Base-by-base conservation (phyloP, 2,113 vertebrate species). In the Ardeotis arabs region DNA sequence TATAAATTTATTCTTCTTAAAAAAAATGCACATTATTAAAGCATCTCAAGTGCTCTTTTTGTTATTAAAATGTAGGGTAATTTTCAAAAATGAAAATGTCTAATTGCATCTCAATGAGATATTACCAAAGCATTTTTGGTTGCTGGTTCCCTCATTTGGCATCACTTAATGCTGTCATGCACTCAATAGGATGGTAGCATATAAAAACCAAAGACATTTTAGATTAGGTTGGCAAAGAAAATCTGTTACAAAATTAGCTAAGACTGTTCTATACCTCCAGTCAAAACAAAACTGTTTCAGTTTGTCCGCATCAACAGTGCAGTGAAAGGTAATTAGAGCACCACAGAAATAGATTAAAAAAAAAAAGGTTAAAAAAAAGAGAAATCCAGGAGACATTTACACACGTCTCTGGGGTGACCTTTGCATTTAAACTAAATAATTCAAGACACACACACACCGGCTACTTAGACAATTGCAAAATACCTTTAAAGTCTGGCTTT, bases 361-460 rank as follows among this genome's bases (percentile, higher is more conserved):
- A 87, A 63, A 44, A 53, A 53, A 22, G 39, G 39, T 39, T n/a
- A n/a, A 82, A 44, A 80, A 86, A 87, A 88, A 90, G 66, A 90
- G 85, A 86, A 90, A 87, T 50, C 16, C 52, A 74, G 64, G 35
- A 90, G 78, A 90, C 83, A 86, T 90, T 90, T 80, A 63, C 76
- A 72, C 45, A 45, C 0, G 0, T 77, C 63, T 86, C 82, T 56
- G 25, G 24, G 31, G 55, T 93, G 86, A 96, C 79, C 50, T 93
- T 88, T 93, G 29, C 39, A 0, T 88, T 92, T 60, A 74, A 90
- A 86, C 9, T 33, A 67, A 94, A 77, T 1, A 0, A 63, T 88
- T 67, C 14, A 84, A 67, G n/a, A 72, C 44, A 67, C 19, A 44
- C 25, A 49, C 6, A 41, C 41, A 85, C 33, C 3, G 3, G 33